Conservation (phyloP, 2,797 vertebrate genomes). For the Pipistrellus pygmaeus region DNA sequence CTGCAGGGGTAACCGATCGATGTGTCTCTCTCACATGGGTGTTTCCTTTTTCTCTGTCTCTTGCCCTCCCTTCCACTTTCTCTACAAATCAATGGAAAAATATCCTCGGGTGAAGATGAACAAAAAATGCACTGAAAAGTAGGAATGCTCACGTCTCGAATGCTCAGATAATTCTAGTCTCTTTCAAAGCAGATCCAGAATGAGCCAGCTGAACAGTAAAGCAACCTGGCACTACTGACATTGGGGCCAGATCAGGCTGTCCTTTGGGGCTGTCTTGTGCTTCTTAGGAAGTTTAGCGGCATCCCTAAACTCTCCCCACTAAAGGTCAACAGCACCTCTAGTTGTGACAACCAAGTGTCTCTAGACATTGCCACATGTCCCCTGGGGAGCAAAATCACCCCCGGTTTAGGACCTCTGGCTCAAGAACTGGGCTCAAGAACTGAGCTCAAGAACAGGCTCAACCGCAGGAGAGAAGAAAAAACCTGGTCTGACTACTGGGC, state of each 20-base stretch:
- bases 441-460: not conserved
- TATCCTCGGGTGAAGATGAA: too few relatives aligned
- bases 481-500: not conserved
- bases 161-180: not conserved
- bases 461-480: not conserved
- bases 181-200: not conserved
- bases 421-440: not conserved
- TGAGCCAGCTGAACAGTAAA: not conserved
- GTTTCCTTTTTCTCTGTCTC: too few relatives aligned
- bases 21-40: too few relatives aligned
- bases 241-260: not conserved
- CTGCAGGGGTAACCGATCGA: too few relatives aligned
- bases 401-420: not conserved
- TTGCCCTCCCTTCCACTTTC: too few relatives aligned
- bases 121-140: not conserved
- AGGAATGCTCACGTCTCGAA: not conserved
- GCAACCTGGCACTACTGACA: not conserved
- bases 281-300: not conserved
- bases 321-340: not conserved
- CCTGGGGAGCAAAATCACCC: not conserved
- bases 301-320: not conserved
- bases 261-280: not conserved
- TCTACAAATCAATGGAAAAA: too few relatives aligned
- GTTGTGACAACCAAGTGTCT: slow-evolving; percentile 11
- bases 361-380: not conserved